Conservation (phyloP, 2,797 vertebrate species). For the Clarias laeviceps region DNA sequence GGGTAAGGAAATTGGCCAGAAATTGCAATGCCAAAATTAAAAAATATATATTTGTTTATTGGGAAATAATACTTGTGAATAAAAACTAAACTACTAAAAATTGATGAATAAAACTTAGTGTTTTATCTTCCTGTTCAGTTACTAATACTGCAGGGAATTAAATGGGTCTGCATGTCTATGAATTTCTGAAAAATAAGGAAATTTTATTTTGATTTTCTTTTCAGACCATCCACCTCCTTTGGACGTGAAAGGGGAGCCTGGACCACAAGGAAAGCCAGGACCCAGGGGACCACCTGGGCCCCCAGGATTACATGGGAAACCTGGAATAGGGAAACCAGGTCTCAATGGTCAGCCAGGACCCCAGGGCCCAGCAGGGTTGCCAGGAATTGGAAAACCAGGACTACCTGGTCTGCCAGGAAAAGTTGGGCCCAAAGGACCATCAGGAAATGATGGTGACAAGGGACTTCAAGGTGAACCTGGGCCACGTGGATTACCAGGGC, state of each 20-base stretch:
- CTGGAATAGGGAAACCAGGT: constrained; percentile 91
- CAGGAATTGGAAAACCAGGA: constrained; percentile 92
- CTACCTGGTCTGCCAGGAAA: constrained; percentile 92
- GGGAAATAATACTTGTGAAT: no score
- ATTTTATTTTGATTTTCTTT: constrained; percentile 57
- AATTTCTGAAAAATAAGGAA: not conserved
- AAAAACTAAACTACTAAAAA: no score
- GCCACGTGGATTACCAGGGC: constrained; percentile 84
- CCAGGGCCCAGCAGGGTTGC: constrained; percentile 89
- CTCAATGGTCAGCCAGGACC: constrained; percentile 90
- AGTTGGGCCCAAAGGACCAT: constrained; percentile 86
- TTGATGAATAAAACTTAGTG: not conserved
- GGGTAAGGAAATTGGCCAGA: not conserved
- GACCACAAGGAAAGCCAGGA: constrained; percentile 91
- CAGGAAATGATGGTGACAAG: constrained; percentile 84
- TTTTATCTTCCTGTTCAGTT: not conserved
- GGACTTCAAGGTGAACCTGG: constrained; percentile 92
- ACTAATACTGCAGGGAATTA: not conserved
- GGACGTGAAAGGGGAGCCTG: constrained; percentile 94
- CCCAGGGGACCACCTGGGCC: constrained; percentile 88
- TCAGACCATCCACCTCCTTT: constrained; percentile 90
- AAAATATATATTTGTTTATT: not conserved
- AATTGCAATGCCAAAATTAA: not conserved
- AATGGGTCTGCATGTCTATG: not conserved
- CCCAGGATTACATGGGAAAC: constrained; percentile 89